Evolutionary conservation across 2,888 invertebrate genomes (phyloP).

Genomic region (Desoria tigrina): DNA sequence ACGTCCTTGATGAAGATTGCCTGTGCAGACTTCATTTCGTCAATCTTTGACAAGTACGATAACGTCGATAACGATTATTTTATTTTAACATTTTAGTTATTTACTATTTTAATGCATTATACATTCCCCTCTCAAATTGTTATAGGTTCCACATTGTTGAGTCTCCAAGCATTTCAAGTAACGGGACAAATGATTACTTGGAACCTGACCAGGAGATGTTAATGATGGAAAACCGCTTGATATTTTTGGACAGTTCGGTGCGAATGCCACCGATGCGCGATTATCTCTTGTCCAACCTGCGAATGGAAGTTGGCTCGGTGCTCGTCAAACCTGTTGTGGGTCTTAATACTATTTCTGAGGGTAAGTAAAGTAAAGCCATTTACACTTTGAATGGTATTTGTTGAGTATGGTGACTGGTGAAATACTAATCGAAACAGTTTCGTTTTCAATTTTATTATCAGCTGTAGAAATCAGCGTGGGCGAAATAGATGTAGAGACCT

Average conservation of each 20-base stretch:
- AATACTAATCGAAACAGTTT: background rate
- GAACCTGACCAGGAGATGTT: constrained; percentile 81
- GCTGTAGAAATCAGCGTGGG: constrained; percentile 47
- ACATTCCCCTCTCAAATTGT: background rate
- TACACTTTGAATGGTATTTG: too few relatives aligned
- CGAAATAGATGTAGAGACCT: constrained; percentile 68
- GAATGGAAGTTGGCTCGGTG: constrained; percentile 65
- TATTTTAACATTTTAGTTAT: too few relatives aligned
- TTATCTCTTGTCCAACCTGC: constrained; percentile 74
- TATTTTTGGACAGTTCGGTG: constrained; percentile 84
- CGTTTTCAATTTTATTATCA: constrained; percentile 26
- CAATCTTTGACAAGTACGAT: constrained; percentile 82
- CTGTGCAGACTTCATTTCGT: constrained; percentile 79
- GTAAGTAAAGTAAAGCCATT: constrained; percentile 12
- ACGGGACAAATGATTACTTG: constrained; percentile 63
- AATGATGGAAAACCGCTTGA: constrained; percentile 90
- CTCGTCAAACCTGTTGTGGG: constrained; percentile 61
- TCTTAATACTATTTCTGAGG: constrained; percentile 11
- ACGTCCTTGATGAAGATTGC: constrained; percentile 79
- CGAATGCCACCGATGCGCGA: constrained; percentile 74
- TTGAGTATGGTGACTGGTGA: too few relatives aligned
- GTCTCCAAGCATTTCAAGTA: constrained; percentile 71
- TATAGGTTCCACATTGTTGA: constrained; percentile 82
- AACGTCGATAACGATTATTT: background rate
- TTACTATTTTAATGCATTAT: too few relatives aligned